Conservation (phyloP, 2,797 vertebrate genomes). For the Peromyscus melanophrys region DNA sequence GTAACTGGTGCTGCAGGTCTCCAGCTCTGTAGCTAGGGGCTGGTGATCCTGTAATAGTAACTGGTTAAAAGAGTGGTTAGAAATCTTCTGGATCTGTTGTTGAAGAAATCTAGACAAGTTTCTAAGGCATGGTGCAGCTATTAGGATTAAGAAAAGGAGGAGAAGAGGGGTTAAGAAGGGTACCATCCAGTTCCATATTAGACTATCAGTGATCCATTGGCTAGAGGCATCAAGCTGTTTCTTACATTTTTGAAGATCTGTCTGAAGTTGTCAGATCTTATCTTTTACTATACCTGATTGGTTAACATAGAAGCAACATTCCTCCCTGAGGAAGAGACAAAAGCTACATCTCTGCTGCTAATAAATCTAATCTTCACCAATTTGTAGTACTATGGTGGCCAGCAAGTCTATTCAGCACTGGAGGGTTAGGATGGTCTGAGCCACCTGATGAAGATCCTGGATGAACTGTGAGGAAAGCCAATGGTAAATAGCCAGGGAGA, state of each 20-base stretch:
- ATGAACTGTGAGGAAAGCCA: background rate
- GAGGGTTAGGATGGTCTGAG: background rate
- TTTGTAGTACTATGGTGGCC: background rate
- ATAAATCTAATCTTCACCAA: background rate
- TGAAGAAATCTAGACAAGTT: background rate
- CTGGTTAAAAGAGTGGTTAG: background rate
- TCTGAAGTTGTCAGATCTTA: background rate
- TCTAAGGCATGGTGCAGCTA: background rate
- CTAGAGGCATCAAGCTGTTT: background rate
- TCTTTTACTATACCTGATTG: background rate
- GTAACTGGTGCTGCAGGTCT: background rate
- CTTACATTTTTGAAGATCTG: background rate
- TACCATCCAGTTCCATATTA: background rate
- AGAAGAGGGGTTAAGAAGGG: background rate
- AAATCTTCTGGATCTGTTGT: background rate
- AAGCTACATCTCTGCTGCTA: background rate
- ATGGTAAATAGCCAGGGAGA: background rate
- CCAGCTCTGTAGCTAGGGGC: background rate
- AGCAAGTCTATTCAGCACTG: background rate
- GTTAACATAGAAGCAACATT: background rate
- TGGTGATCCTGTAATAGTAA: background rate
- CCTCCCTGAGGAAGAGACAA: background rate
- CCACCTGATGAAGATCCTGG: background rate
- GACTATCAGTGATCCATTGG: background rate
- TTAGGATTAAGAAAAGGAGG: background rate